Evolutionary conservation across 2,797 vertebrate species (phyloP), one percentile per base, ranked within the genome.

Genomic region (Aplochiton taeniatus): DNA sequence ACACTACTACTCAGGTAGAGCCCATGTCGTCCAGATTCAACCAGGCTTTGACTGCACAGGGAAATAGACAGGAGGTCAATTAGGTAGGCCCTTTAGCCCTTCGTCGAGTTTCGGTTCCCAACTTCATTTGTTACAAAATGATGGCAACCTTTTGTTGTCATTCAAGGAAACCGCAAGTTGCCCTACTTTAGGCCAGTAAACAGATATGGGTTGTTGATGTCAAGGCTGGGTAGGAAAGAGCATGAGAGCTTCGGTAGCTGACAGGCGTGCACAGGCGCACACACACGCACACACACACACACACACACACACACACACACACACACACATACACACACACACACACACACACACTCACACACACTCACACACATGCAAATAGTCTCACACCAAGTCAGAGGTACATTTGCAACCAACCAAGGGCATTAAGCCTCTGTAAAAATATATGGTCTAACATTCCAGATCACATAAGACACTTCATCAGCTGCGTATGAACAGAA

Each of bases 391-490:
- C 16, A 6, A 52, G 14, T n/a, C 14, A 16, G 4, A 52, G 14
- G 16, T 4, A 16, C 14, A 52, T 16, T n/a, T 7, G 16, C 14
- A 52, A 52, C 49, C n/a, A n/a, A n/a, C 13, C 46, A 48, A 14
- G 9, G 13, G 46, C 46, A 10, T 9, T 11, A 2, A 3, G 13
- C 46, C 9, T 10, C 46, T 48, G 46, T 14, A 48, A 48, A 48
- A 10, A 11, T 48, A 11, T 48, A 63, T 1, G 18, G 41, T 18
- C 41, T 53, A 65, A 65, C 64, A 44, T 74, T 74, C 46, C 60
- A 63, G 8, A 61, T 79, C 68, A 68, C 73, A 61, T 68, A 41
- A 2, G 9, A 53, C 81, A 66, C 83, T 83, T 83, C 77, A 61
- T 69, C 79, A 83, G 79, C 78, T 83, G 81, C 16, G 44, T 72